A percentile compares a stretch with the other conserved stretches of the same genome.
Conservation (phyloP, 2,888 invertebrate genomes). For the Blera fallax region DNA sequence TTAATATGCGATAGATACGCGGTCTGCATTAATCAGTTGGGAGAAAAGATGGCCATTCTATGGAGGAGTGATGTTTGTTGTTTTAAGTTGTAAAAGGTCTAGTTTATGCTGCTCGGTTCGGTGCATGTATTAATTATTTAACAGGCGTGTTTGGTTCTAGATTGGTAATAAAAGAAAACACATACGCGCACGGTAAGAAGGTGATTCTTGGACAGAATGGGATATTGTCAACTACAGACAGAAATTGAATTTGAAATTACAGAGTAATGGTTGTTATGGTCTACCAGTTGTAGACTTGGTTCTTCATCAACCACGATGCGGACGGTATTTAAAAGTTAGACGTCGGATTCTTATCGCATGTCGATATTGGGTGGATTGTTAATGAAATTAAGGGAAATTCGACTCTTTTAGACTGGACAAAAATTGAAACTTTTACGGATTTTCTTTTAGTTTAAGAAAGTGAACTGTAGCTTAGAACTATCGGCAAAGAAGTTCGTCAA, state of each 20-base stretch:
- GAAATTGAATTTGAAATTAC: neutral
- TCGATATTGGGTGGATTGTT: neutral
- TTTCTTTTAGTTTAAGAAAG: too few species aligned
- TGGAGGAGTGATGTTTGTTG: constrained; percentile 14
- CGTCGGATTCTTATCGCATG: neutral
- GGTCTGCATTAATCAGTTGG: constrained; percentile 53
- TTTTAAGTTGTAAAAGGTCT: neutral
- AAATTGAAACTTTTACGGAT: too few species aligned
- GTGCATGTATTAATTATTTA: constrained; percentile 2
- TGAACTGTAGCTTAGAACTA: too few species aligned
- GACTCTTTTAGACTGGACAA: too few species aligned
- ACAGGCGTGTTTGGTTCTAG: constrained; percentile 6
- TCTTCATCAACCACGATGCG: too few species aligned
- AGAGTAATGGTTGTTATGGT: neutral
- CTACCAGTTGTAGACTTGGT: neutral
- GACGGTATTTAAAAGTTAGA: neutral
- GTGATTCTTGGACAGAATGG: neutral
- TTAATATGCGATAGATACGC: constrained; percentile 47
- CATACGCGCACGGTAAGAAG: neutral
- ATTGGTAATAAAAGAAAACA: neutral
- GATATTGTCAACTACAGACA: neutral
- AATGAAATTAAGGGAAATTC: neutral
- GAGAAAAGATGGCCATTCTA: constrained; percentile 15
- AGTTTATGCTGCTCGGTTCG: neutral
- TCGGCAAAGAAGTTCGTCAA: too few species aligned